Conservation (phyloP, 2,113 vertebrate genomes). For the Ovis canadensis region DNA sequence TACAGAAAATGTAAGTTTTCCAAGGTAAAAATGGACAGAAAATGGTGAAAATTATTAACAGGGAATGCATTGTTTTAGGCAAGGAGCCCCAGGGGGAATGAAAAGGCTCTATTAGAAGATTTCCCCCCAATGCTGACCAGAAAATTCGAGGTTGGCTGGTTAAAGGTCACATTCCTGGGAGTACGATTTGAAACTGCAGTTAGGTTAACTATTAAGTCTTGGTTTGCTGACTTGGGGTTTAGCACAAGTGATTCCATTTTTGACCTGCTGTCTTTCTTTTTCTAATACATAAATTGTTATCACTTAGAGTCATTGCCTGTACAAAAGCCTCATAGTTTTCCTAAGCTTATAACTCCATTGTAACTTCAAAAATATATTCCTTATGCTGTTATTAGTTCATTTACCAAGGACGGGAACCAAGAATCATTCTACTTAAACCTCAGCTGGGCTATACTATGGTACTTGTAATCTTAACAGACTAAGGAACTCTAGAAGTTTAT, state of each 20-base stretch:
- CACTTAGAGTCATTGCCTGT: not conserved
- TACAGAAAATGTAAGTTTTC: not conserved
- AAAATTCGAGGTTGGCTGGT: not conserved
- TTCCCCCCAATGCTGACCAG: not conserved
- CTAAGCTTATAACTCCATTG: not conserved
- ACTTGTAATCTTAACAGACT: not conserved
- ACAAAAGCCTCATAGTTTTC: not conserved
- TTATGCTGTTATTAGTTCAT: not conserved
- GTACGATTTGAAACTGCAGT: not conserved
- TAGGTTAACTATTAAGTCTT: not conserved
- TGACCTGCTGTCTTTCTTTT: not conserved
- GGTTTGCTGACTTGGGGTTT: not conserved
- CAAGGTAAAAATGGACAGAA: not conserved
- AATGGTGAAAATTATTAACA: not conserved
- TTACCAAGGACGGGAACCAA: not conserved
- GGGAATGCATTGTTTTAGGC: not conserved
- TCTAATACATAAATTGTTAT: not conserved
- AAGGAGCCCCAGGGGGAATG: not conserved
- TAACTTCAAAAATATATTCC: not conserved
- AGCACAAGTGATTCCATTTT: not conserved
- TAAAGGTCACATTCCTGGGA: not conserved
- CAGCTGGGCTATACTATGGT: too few species aligned
- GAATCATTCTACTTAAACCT: not conserved
- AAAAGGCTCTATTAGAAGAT: not conserved
- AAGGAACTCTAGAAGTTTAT: not conserved